Conservation (phyloP, 2,797 vertebrate genomes). For the Monodelphis domestica region DNA sequence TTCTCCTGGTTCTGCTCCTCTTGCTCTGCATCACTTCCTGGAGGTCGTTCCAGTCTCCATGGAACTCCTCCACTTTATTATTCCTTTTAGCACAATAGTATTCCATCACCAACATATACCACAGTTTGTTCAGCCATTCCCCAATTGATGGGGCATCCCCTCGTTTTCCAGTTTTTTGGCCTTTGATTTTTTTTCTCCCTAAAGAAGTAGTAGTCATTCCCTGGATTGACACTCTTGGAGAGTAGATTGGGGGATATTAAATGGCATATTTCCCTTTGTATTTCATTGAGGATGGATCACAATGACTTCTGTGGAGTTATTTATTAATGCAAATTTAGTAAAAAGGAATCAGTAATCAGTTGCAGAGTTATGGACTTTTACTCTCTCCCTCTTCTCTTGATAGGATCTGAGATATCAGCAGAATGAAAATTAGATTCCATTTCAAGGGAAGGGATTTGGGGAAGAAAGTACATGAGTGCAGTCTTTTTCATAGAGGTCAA, state of each 20-base stretch:
- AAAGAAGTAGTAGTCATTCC: not conserved
- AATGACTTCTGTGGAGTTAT: not conserved
- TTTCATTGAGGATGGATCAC: not conserved
- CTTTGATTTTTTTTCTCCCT: too few species aligned
- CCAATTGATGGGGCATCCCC: too few species aligned
- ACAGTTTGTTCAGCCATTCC: too few species aligned
- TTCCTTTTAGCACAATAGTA: too few species aligned
- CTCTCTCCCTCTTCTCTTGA: not conserved
- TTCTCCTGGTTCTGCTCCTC: too few species aligned
- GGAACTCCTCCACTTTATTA: too few species aligned
- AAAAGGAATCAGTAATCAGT: not conserved
- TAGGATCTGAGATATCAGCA: too few species aligned
- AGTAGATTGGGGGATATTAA: not conserved
- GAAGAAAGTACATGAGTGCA: not conserved
- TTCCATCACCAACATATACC: too few species aligned
- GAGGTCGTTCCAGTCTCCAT: too few species aligned
- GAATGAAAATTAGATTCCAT: not conserved
- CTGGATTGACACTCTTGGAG: not conserved
- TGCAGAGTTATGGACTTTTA: not conserved
- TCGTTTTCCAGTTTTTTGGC: too few species aligned
- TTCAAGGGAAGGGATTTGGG: not conserved
- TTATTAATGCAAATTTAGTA: not conserved
- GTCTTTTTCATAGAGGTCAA: not conserved
- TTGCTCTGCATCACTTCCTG: too few species aligned
- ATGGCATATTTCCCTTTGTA: not conserved